phyloP scores from a whole-genome alignment of 2,888 invertebrate genomes.

The Phytoseiulus persimilis region DNA sequence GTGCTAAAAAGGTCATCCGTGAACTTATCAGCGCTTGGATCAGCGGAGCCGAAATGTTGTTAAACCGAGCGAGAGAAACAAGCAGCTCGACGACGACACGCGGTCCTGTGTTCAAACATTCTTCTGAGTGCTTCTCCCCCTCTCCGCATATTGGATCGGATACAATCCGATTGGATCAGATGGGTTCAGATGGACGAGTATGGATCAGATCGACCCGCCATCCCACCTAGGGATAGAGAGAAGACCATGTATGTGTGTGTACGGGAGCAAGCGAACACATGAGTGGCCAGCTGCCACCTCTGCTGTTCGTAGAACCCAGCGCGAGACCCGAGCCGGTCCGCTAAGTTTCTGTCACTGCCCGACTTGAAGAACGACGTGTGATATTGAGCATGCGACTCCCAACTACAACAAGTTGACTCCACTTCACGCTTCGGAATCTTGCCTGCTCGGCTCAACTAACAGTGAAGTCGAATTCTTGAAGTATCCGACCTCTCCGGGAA shows the following conservation, averaged over 20 bases:
- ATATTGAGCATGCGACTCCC: background rate
- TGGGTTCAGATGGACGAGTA: background rate
- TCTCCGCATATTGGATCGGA: background rate
- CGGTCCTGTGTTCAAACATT: background rate
- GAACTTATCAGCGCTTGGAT: background rate
- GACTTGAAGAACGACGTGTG: background rate
- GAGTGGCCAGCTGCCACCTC: constrained; percentile 5
- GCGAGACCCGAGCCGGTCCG: background rate
- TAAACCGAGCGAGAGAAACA: background rate
- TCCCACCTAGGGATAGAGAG: background rate
- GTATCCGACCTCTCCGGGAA: background rate
- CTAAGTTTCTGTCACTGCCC: background rate
- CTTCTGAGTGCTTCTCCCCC: background rate
- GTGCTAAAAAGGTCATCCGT: background rate
- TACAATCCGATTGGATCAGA: background rate
- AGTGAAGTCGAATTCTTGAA: background rate
- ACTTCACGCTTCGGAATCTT: background rate
- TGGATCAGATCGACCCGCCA: background rate
- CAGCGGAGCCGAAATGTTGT: background rate
- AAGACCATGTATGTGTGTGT: background rate
- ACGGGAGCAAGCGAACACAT: background rate
- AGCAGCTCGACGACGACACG: background rate
- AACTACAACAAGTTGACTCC: background rate
- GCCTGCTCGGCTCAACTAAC: background rate
- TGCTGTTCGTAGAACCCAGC: background rate